Conservation (phyloP, 1,140 invertebrate species). For the Homalodisca vitripennis region DNA sequence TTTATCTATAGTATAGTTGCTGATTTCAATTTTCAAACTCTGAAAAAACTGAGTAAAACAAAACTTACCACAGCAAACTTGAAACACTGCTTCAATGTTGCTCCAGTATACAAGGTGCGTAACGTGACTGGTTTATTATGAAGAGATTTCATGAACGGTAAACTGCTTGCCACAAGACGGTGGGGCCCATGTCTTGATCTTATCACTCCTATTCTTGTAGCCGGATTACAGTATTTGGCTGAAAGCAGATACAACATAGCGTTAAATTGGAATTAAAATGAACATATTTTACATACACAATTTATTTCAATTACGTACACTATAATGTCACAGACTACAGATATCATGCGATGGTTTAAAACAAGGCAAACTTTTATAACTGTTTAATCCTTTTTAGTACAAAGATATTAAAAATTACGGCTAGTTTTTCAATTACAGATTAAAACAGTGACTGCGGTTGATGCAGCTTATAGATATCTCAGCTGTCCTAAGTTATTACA, state of each 20-base stretch:
- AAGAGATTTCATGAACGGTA: slow-evolving; percentile 65
- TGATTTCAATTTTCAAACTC: background rate
- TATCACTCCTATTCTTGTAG: slow-evolving; percentile 69
- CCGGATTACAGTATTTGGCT: slow-evolving; percentile 75
- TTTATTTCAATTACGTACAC: too few relatives aligned
- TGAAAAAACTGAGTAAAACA: background rate
- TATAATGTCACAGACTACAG: too few relatives aligned
- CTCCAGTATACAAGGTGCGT: slow-evolving; percentile 67
- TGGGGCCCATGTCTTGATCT: slow-evolving; percentile 69
- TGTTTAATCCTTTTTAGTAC: too few relatives aligned
- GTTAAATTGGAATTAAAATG: too few relatives aligned
- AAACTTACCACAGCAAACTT: slow-evolving; percentile 59
- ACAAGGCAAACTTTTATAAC: too few relatives aligned
- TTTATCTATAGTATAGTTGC: background rate
- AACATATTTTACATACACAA: too few relatives aligned
- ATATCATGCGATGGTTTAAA: too few relatives aligned
- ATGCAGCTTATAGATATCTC: too few relatives aligned
- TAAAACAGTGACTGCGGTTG: too few relatives aligned
- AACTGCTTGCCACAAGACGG: slow-evolving; percentile 60
- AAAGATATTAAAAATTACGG: too few relatives aligned
- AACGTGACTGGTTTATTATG: slow-evolving; percentile 58
- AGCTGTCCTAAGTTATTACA: too few relatives aligned
- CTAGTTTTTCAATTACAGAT: too few relatives aligned
- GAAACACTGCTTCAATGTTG: slow-evolving; percentile 76
- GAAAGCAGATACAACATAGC: slow-evolving; percentile 42